Evolutionary conservation across 2,888 invertebrate species (phyloP), one percentile per base, ranked within the genome.

Genomic region (Lysandra bellargus): DNA sequence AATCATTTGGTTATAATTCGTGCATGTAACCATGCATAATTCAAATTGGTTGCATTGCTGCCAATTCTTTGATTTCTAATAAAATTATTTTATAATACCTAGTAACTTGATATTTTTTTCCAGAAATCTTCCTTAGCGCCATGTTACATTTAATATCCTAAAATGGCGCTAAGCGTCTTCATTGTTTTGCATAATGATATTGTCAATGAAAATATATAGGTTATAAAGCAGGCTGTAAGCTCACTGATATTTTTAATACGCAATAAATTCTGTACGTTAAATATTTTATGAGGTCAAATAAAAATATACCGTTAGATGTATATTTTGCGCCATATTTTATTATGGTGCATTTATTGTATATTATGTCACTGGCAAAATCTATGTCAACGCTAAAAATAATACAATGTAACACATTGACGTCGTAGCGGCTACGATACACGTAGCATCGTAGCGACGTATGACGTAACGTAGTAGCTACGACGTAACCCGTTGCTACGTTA

Each of bases 261-360:
- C 40, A 9, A 74, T 74, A 74, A 74, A 74, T 44, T 73, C 12
- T n/a, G 44, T 37, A 74, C 44, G 40, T 44, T 44, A 74, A 74
- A 74, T 74, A 74, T 74, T 74, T 74, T 74, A 69, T 44, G 44
- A 17, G 74, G 74, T 44, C 17, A 40, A 44, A 44, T 74, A 74
- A 44, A 74, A 74, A n/a, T 37, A 44, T 74, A 14, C 74, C 74
- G 74, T 74, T 74, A 44, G 74, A 74, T 44, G 73, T 74, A 6
- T 23, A 23, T 23, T 44, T 40, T 40, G 23, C 74, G 40, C 69
- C 69, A 69, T 17, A 37, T 33, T 69, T 17, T 69, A 69, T 37
- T 69, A 37, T 6, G 69, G 37, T 17, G 17, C 5, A 37, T 69
- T 69, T 69, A 69, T 69, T 33, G 33, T 2, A 5, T 14, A 64